Evolutionary conservation across 92 coral and sea anemone genomes (phyloP), one percentile per base, ranked within the genome.

Genomic region (Palythoa grandis): DNA sequence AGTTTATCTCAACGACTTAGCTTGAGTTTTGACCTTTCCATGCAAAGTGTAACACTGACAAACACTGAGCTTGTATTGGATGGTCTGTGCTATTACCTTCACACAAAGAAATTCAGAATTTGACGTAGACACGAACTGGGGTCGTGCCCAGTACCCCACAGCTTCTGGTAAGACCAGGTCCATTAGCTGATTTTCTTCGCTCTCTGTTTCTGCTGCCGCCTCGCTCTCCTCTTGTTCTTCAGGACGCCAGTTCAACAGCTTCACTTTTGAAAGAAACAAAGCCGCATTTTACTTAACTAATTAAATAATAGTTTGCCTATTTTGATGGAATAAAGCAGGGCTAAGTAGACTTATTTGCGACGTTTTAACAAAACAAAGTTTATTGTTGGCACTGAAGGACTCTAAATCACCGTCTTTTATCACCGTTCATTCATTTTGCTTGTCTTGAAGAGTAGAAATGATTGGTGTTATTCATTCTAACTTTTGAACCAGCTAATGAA

Each of bases 21-120:
- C 60, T 54, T 54, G 14, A 54, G 60, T 54, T 54, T 54, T 54
- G 16, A 54, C 16, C 14, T 12, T 11, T 54, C 12, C 15, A 7
- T 12, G 8, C 14, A 16, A 11, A 12, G 16, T 54, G 16, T 14
- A 65, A 16, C 9, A 5, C 20, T 17, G 24, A 19, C 8, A 4
- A 22, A 65, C 9, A 65, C 25, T 65, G 20, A 5, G 10, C 9
- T 15, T 0, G 40, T 20, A 20, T 50, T 0, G 40, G 40, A 20
- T 50, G 2, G 52, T n/a, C 39, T 75, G 9, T 52, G 40, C 1
- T 43, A 16, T 29, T 77, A 79, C 84, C 84, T 79, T 79, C 52
- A 79, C 84, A 40, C 72, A 79, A 48, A 79, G 84, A 40, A 79
- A 79, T 11, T 60, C n/a, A 14, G 82, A 77, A 47, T 16, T 77